phyloP scores from a whole-genome alignment of 2,797 vertebrate species.

The Eremophila alpestris region DNA sequence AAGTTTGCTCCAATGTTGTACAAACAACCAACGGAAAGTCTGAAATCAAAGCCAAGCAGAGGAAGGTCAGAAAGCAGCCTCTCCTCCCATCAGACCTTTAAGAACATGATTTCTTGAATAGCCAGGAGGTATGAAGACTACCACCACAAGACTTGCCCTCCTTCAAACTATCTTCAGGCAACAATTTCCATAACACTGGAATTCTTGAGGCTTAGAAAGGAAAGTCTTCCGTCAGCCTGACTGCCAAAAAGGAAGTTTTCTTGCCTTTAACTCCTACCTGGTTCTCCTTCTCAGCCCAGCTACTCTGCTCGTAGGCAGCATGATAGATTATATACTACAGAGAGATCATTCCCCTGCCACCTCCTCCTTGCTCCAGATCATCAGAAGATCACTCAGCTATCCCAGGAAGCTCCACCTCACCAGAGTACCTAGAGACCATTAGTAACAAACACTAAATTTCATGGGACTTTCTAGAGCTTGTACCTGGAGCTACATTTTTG shows the following conservation, averaged over 20 bases:
- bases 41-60: not conserved
- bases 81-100: not conserved
- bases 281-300: not conserved
- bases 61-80: not conserved
- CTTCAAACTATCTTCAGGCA: not conserved
- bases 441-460: not conserved
- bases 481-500: not conserved
- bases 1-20: not conserved
- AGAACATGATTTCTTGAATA: not conserved
- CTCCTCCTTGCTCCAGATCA: not conserved
- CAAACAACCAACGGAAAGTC: not conserved
- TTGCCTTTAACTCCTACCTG: not conserved
- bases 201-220: not conserved
- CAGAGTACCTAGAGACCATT: not conserved
- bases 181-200: not conserved
- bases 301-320: not conserved
- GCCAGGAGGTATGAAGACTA: not conserved
- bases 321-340: accelerated
- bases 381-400: not conserved
- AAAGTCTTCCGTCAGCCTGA: not conserved
- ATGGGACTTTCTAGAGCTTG: not conserved
- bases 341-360: not conserved
- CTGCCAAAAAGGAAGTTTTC: not conserved
- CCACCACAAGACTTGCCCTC: not conserved
- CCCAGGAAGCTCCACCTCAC: not conserved